These are phyloP conservation scores for Forbesichthys papilliferus DNA, from an alignment of 2,113 vertebrate species.

Conservation along the genomic window DNA sequence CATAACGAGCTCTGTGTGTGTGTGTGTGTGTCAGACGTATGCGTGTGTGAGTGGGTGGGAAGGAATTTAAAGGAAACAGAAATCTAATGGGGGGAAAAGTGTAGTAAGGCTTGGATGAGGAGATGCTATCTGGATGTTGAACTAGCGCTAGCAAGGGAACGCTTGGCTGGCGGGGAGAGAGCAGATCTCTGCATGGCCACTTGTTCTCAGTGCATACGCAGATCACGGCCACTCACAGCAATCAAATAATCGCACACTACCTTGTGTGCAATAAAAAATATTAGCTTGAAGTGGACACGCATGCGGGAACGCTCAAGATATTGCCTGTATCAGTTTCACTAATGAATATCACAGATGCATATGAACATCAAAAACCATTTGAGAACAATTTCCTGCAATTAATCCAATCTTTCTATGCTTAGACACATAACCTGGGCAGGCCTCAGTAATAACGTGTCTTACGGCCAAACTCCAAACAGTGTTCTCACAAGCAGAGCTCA, in stretches of 20 bases:
- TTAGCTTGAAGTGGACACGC: conserved; percentile 64
- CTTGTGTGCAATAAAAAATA: conserved; percentile 58
- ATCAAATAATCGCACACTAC: conserved; percentile 39
- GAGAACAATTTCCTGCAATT: conserved; percentile 77
- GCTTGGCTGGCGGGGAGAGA: conserved; percentile 58
- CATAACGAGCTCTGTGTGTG: conserved; percentile 70
- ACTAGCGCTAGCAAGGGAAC: conserved; percentile 56
- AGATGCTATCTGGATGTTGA: conserved; percentile 67
- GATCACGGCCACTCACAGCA: conserved; percentile 46
- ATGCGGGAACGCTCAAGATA: conserved; percentile 61
- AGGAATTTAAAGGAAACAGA: conserved; percentile 71
- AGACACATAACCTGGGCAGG: conserved; percentile 59
- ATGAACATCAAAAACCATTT: conserved; percentile 68
- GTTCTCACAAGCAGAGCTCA: conserved; percentile 18
- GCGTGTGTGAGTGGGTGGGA: conserved; percentile 57
- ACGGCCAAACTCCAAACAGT: conserved; percentile 40
- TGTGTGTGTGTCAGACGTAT: conserved; percentile 8
- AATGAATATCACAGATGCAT: conserved; percentile 62
- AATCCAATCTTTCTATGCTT: conserved; percentile 71
- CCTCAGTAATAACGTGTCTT: conserved; percentile 53
- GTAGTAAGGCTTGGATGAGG: conserved; percentile 67
- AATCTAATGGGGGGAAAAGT: conserved; percentile 67
- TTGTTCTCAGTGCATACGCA: conserved; percentile 69
- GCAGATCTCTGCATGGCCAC: conserved; percentile 54
- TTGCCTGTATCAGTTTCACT: conserved; percentile 59